Base-by-base conservation (phyloP, 2,888 invertebrate species). In the Dolichopus griseipennis region DNA sequence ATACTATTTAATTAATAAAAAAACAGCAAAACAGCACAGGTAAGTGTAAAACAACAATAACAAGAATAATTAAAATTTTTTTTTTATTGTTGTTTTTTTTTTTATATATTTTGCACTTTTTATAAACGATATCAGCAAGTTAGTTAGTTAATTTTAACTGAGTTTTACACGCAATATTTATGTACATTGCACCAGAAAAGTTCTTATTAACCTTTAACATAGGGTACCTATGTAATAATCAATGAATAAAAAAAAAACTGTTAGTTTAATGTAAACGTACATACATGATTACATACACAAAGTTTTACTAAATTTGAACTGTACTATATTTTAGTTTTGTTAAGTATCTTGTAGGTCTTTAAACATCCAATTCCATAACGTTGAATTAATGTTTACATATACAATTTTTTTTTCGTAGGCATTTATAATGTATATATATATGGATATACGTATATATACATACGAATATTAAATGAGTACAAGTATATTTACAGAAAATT, bases 61-160 rank as follows among this genome's bases (percentile, higher is more conserved):
- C 1, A 52, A 52, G 5, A 52, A 52, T 18, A 52, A 52, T 18
- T n/a, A 52, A 15, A 18, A n/a, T 7, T 18, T 52, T 9, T 52
- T 12, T n/a, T n/a, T n/a, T n/a, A n/a, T n/a, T n/a, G n/a, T n/a
- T n/a, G 2, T 5, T 41, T 9, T 41, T 12, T 6, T 52, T 52
- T 52, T 52, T 12, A 52, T 52, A 7, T 18, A 1, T 52, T 18
- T 52, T 52, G 6, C 52, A 52, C 52, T 52, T 52, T n/a, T 52
- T 52, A 52, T 52, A 52, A 52, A 52, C 52, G 52, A 52, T 52
- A 52, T 52, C 52, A 52, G 52, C 52, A 52, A 52, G 52, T 52
- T 52, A 52, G 12, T 15, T 41, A 41, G 52, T 52, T 52, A 52
- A 52, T 52, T 52, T 52, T 52, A 52, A 52, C 52, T 52, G 52